Evolutionary conservation across 2,113 vertebrate genomes (phyloP), one percentile per base, ranked within the genome.

Genomic region (Serilophus lunatus): DNA sequence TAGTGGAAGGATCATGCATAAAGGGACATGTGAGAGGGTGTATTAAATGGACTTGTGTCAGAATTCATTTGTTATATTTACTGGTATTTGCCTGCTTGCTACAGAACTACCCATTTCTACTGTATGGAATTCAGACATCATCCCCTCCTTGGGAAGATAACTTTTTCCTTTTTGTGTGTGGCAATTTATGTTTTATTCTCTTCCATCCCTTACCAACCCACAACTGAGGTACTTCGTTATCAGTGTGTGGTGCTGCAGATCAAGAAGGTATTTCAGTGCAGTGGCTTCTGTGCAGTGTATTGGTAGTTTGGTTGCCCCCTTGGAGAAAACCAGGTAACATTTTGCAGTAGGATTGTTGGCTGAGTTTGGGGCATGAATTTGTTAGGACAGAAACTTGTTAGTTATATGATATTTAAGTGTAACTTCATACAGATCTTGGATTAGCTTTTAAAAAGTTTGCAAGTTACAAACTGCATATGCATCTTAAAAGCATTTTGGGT

Each of bases 41-140:
- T 79, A 87, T 93, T 71, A 85, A 85, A 91, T 68, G 82, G 61
- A 56, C 70, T 91, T 9, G 61, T 91, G 93, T 95, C 90, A 93
- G 66, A 83, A 89, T 75, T 75, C 69, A 68, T 90, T 95, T 92
- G 71, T 77, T 95, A 36, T 44, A 47, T 88, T 93, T 94, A 36
- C 81, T 72, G 69, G 74, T 57, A 87, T 76, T 72, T 71, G 44
- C 53, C 74, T 85, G 77, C 60, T 83, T 70, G 35, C 64, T 86
- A 13, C 36, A 57, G 18, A 54, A 78, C 69, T 50, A 35, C 29
- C 7, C 33, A 61, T 83, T 95, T 66, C 88, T 94, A 77, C 36
- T 50, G 64, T 81, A 38, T 83, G 70, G 69, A 81, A 86, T 89
- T 91, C 40, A 88, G 90, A 61, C 44, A 54, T 77, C 64, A 57